Evolutionary conservation across 2,888 invertebrate genomes (phyloP), one percentile per base, ranked within the genome.

Genomic region (Cataglyphis cursor): DNA sequence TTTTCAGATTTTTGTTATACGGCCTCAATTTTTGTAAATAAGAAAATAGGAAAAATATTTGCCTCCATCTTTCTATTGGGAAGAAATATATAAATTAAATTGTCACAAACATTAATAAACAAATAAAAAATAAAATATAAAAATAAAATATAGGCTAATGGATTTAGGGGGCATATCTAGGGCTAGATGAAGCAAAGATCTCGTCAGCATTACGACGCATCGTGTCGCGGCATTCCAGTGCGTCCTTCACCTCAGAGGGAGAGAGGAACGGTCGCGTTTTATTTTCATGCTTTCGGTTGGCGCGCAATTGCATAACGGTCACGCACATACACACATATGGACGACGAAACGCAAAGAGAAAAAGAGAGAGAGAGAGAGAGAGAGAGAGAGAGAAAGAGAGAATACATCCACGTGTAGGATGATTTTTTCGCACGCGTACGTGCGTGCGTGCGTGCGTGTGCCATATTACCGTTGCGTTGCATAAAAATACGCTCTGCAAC

Each of bases 301-400:
- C 89, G 85, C 84, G 91, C 87, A 90, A 92, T 91, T 91, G 89
- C 91, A 91, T 91, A 91, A 91, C 91, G 92, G 91, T 91, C 90
- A 86, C 86, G 88, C 88, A 74, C 89, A 83, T 89, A 78, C 81
- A 80, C 64, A 24, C 48, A 31, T 44, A 18, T 48, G 61, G 21
- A 18, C 18, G 41, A 59, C 18, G 59, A 73, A 12, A 24, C 41
- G 12, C 41, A 48, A 18, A 18, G 78, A 75, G 48, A 48, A 10
- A 8, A 15, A 28, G n/a, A 18, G 31, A 68, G 8, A 12, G 68
- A 9, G 44, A 54, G 15, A 70, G 57, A 70, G 12, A 21, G 28
- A 48, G 6, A 68, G 35, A 24, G 21, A 38, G 1, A 8, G 61
- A 28, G 18, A n/a, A n/a, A n/a, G n/a, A n/a, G n/a, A n/a, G n/a